Conservation (phyloP, 2,113 vertebrate genomes). For the Megaceryle torquata region DNA sequence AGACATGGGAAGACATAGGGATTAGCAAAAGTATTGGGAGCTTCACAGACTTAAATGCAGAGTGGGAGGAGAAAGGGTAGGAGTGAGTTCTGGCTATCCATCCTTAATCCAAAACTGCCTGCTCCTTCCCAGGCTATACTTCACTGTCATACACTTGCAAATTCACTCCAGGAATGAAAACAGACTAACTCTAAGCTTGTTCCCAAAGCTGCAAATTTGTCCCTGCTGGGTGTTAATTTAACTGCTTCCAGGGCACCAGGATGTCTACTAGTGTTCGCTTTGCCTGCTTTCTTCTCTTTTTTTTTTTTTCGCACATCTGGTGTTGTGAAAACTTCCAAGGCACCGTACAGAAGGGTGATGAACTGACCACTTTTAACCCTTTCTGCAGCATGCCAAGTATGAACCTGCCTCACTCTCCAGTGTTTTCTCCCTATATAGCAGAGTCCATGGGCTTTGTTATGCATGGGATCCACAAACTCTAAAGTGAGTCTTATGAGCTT, state of each 20-base stretch:
- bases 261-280: constrained; percentile 32
- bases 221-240: constrained; percentile 66
- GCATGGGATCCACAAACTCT: accelerated
- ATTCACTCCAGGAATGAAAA: constrained; percentile 44
- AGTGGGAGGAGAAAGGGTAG: constrained; percentile 8
- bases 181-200: constrained; percentile 44
- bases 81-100: constrained; percentile 37
- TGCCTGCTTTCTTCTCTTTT: constrained; percentile 21
- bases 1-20: constrained; percentile 12
- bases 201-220: constrained; percentile 57
- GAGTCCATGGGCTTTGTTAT: neutral
- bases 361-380: constrained; percentile 53
- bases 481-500: neutral
- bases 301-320: constrained; percentile 47
- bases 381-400: neutral
- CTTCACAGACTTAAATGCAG: constrained; percentile 9
- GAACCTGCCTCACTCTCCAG: neutral
- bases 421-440: neutral
- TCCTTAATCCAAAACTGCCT: constrained; percentile 38
- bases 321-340: constrained; percentile 47
- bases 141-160: constrained; percentile 54
- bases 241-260: constrained; percentile 62
- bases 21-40: constrained; percentile 34
- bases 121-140: constrained; percentile 40
- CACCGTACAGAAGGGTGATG: constrained; percentile 11